These are phyloP conservation scores for Synergus gifuensis DNA, from an alignment of 2,888 invertebrate species.

Conservation along the genomic window DNA sequence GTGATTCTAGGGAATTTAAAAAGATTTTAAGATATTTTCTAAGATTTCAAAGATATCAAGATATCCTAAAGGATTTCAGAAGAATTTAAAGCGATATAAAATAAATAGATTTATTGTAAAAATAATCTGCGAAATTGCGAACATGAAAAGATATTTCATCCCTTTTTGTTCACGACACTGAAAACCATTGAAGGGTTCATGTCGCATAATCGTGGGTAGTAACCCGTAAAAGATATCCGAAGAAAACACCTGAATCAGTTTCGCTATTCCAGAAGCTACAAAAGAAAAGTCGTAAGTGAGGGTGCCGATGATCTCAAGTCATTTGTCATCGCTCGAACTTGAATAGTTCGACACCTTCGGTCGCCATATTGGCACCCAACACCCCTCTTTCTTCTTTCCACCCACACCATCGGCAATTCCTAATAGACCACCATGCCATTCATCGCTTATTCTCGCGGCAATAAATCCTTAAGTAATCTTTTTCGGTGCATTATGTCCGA, in stretches of 20 bases:
- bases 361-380: slow-evolving; percentile 66
- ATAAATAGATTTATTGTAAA: background rate
- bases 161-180: slow-evolving; percentile 23
- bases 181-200: slow-evolving; percentile 35
- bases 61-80: too few relatives aligned
- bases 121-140: background rate
- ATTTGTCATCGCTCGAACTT: slow-evolving; percentile 73
- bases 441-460: slow-evolving; percentile 61
- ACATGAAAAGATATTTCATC: slow-evolving; percentile 22
- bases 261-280: background rate
- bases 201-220: slow-evolving; percentile 36
- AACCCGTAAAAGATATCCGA: slow-evolving; percentile 35
- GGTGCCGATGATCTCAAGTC: slow-evolving; percentile 53
- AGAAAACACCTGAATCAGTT: slow-evolving; percentile 33
- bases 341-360: slow-evolving; percentile 68
- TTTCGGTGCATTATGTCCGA: slow-evolving; percentile 46
- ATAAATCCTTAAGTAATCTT: slow-evolving; percentile 74
- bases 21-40: too few relatives aligned
- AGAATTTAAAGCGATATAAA: too few relatives aligned
- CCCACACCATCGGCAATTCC: slow-evolving; percentile 47
- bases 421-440: slow-evolving; percentile 68
- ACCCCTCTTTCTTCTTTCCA: slow-evolving; percentile 54
- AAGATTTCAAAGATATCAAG: too few relatives aligned
- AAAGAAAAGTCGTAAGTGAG: slow-evolving; percentile 25
- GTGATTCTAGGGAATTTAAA: too few relatives aligned